phyloP scores from a whole-genome alignment of 2,888 invertebrate species.

The Euspilapteryx auroguttella region DNA sequence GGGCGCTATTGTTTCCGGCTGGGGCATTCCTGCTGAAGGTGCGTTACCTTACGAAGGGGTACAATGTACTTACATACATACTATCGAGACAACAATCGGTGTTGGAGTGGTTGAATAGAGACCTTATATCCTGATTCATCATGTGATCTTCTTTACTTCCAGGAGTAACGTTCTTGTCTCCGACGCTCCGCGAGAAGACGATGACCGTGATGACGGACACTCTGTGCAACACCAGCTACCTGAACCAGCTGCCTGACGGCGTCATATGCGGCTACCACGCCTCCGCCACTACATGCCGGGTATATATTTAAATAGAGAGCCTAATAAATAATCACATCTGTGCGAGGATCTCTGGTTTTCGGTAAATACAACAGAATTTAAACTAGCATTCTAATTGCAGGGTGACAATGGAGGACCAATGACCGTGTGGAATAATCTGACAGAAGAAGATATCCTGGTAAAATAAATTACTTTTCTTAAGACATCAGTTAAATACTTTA shows the following conservation, averaged over 20 bases:
- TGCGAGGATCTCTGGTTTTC: too few relatives aligned
- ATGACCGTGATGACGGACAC: conserved; percentile 39
- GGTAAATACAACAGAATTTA: too few relatives aligned
- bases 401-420: conserved; percentile 50
- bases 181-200: conserved; percentile 36
- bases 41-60: conserved; percentile 2
- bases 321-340: too few relatives aligned
- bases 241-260: conserved; percentile 23
- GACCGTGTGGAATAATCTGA: conserved; percentile 28
- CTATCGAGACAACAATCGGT: not conserved
- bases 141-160: too few relatives aligned
- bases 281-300: conserved; percentile 41
- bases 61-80: not conserved
- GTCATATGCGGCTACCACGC: conserved; percentile 24
- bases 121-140: too few relatives aligned
- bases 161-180: conserved; percentile 44
- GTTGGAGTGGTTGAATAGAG: too few relatives aligned
- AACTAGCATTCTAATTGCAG: conserved; percentile 16
- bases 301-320: too few relatives aligned
- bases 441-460: conserved; percentile 36
- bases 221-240: conserved; percentile 27
- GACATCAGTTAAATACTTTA: too few relatives aligned
- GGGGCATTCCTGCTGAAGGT: conserved; percentile 48
- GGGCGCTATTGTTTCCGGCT: conserved; percentile 30
- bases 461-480: too few relatives aligned